Conservation (phyloP, 2,797 vertebrate species). For the Spinus olivaceus region DNA sequence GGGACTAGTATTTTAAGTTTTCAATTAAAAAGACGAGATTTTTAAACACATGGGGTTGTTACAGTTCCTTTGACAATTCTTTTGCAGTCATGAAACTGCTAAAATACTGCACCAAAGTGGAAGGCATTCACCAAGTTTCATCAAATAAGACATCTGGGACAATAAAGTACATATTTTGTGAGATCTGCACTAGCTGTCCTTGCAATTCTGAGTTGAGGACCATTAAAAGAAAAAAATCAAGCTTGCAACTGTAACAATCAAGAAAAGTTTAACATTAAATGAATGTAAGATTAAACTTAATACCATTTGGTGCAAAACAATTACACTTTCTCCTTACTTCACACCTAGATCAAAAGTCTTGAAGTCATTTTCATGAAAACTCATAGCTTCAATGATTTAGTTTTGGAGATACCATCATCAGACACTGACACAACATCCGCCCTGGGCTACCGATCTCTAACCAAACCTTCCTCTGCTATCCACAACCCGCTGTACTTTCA, state of each 20-base stretch:
- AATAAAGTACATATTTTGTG: not conserved
- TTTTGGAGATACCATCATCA: not conserved
- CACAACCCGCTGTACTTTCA: not conserved
- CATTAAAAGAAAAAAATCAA: not conserved
- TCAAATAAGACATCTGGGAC: not conserved
- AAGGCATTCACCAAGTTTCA: not conserved
- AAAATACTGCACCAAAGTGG: not conserved
- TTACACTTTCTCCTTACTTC: not conserved
- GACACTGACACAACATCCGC: not conserved
- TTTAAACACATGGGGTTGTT: accelerated
- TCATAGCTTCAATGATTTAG: not conserved
- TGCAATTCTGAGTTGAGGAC: not conserved
- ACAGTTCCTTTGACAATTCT: not conserved
- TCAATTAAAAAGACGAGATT: not conserved
- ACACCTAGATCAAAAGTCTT: not conserved
- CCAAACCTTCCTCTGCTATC: not conserved
- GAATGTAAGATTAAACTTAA: not conserved
- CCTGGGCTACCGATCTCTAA: not conserved
- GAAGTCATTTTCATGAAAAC: not conserved
- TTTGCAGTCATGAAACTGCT: not conserved
- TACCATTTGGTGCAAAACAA: not conserved
- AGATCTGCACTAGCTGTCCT: not conserved
- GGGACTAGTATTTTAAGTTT: not conserved
- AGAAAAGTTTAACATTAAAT: not conserved
- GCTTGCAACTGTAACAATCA: not conserved